These are phyloP conservation scores for Zaprionus ghesquierei DNA, from an alignment of 1,140 invertebrate species.

Conservation along the genomic window DNA sequence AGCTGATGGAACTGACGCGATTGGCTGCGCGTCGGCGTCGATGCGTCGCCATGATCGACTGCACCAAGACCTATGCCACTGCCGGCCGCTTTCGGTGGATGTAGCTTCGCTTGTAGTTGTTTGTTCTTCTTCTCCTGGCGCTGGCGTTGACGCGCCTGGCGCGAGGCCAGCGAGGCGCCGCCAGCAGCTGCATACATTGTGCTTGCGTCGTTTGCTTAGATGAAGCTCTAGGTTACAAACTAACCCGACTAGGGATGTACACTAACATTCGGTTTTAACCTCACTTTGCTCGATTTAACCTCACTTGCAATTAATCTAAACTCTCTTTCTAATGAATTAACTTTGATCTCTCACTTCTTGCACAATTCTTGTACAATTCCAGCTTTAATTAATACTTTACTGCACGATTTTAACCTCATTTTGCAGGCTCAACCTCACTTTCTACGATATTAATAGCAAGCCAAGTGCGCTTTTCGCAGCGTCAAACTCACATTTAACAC, in stretches of 20 bases:
- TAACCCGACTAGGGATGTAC: conserved; percentile 2
- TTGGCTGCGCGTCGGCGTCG: conserved; percentile 79
- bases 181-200: conserved; percentile 90
- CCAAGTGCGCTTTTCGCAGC: not conserved
- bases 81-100: conserved; percentile 82
- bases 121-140: conserved; percentile 83
- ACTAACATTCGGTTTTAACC: conserved; percentile 49
- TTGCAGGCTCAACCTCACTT: conserved; percentile 1
- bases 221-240: conserved; percentile 49
- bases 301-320: conserved; percentile 12
- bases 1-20: conserved; percentile 85
- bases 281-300: not conserved
- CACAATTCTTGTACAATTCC: not conserved
- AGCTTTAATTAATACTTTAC: not conserved
- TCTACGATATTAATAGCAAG: not conserved
- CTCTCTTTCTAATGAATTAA: not conserved
- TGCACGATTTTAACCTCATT: not conserved
- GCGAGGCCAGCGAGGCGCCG: conserved; percentile 88
- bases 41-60: conserved; percentile 70
- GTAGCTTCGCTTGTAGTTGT: conserved; percentile 82
- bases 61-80: conserved; percentile 31
- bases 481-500: not conserved
- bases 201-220: conserved; percentile 6
- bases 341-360: not conserved
- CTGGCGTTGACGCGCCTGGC: conserved; percentile 85